A percentile compares a stretch with the other conserved stretches of the same genome.
These are phyloP conservation scores for Callithrix jacchus DNA, from an alignment of 2,113 vertebrate genomes.

Conservation along the genomic window DNA sequence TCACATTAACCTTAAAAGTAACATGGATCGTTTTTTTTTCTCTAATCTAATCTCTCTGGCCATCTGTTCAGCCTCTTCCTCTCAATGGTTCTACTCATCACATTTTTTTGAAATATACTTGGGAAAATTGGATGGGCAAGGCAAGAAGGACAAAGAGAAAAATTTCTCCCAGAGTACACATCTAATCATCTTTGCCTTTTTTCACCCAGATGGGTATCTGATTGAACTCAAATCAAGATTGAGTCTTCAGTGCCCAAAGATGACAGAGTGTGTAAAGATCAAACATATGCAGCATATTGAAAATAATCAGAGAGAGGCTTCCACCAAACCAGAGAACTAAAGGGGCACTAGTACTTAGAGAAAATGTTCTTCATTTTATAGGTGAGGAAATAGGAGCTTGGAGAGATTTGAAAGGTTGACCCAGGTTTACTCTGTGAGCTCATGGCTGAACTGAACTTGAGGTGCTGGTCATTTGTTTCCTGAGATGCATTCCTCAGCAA, in stretches of 20 bases:
- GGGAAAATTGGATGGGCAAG: not conserved
- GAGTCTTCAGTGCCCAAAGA: not conserved
- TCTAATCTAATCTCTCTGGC: constrained; percentile 42
- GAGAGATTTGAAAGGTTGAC: not conserved
- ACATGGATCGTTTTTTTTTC: not conserved
- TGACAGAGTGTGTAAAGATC: not conserved
- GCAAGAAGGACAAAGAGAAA: not conserved
- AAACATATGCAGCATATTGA: not conserved
- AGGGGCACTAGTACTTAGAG: not conserved
- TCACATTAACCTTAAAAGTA: constrained; percentile 60
- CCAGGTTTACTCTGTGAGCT: not conserved
- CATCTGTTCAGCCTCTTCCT: not conserved
- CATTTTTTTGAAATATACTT: constrained; percentile 13
- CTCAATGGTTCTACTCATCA: not conserved
- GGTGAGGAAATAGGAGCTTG: not conserved
- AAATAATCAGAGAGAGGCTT: not conserved
- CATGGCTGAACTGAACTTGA: not conserved
- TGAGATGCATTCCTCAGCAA: not conserved
- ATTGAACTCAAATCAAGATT: not conserved
- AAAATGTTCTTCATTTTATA: not conserved
- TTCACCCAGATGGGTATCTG: not conserved
- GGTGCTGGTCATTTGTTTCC: not conserved
- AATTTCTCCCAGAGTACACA: not conserved
- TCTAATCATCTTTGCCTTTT: not conserved
- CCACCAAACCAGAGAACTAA: not conserved